A percentile compares a stretch with the other conserved stretches of the same genome.
Conservation (phyloP, 2,888 invertebrate species). For the Exocentrus adspersus region DNA sequence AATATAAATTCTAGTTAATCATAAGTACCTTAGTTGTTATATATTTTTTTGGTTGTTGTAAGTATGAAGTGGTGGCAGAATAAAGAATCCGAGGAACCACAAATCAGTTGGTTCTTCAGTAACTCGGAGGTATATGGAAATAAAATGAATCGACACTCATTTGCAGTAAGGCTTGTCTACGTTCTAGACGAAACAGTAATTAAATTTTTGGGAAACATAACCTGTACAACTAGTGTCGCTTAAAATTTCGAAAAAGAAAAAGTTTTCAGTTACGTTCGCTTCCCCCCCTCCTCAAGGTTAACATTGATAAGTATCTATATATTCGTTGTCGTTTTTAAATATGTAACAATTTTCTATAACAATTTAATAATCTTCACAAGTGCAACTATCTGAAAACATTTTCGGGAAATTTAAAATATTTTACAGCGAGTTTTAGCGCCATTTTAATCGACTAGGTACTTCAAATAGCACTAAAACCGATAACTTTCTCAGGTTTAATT, state of each 20-base stretch:
- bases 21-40: conserved; percentile 30
- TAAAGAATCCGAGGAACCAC: neutral
- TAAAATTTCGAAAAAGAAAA: neutral
- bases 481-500: no score
- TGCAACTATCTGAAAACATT: conserved; percentile 10
- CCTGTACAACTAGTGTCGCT: neutral
- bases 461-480: no score
- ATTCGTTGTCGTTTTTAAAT: conserved; percentile 21
- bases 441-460: no score
- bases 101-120: no score
- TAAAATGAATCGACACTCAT: neutral
- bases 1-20: conserved; percentile 39
- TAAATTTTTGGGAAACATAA: no score
- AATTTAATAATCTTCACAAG: conserved; percentile 10
- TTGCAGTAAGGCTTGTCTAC: neutral
- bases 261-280: conserved; percentile 14
- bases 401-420: neutral
- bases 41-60: neutral
- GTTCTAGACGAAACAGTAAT: no score
- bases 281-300: neutral
- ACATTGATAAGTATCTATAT: conserved; percentile 21
- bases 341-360: conserved; percentile 18
- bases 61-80: conserved; percentile 6
- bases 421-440: no score
- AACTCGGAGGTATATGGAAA: no score